Percentiles rank a stretch among this genome's conserved stretches.
phyloP scores from a whole-genome alignment of 2,888 invertebrate genomes.

The Pomacea canaliculata region DNA sequence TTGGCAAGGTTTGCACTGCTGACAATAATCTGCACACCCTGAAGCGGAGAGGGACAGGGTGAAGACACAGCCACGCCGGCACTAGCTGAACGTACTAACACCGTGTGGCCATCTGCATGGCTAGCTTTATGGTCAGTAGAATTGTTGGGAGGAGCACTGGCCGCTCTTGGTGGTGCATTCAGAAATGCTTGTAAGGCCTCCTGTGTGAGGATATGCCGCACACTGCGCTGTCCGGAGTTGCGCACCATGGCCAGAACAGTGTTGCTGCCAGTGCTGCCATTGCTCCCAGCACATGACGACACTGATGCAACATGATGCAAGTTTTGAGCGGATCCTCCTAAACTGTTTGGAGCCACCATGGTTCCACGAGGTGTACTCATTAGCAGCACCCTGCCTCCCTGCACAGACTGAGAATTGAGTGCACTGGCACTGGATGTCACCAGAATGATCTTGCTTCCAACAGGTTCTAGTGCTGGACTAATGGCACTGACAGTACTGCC shows the following conservation, averaged over 20 bases:
- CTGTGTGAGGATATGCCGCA: conserved; percentile 39
- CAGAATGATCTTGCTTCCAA: conserved; percentile 30
- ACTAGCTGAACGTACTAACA: conserved; percentile 58
- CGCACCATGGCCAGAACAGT: conserved; percentile 6
- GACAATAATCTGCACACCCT: conserved; percentile 20
- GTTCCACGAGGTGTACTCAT: conserved; percentile 5
- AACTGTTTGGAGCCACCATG: background rate
- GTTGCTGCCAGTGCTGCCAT: conserved; percentile 4
- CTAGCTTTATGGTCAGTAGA: conserved; percentile 24
- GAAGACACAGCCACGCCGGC: conserved; percentile 44
- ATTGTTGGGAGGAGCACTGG: conserved; percentile 55
- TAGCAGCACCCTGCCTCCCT: conserved; percentile 16
- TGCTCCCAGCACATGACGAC: background rate
- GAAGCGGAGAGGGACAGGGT: conserved; percentile 10
- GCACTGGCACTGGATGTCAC: conserved; percentile 20
- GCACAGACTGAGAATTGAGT: conserved; percentile 3
- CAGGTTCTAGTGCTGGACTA: conserved; percentile 17
- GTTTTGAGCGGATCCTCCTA: background rate
- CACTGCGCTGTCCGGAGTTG: conserved; percentile 22
- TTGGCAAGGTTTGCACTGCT: background rate
- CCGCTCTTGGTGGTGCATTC: conserved; percentile 50
- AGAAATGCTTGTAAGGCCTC: conserved; percentile 36
- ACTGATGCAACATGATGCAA: background rate
- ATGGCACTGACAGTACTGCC: conserved; percentile 1
- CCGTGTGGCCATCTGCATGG: conserved; percentile 27